These are phyloP conservation scores for Microcaecilia unicolor DNA, from an alignment of 2,797 vertebrate species.

Conservation along the genomic window DNA sequence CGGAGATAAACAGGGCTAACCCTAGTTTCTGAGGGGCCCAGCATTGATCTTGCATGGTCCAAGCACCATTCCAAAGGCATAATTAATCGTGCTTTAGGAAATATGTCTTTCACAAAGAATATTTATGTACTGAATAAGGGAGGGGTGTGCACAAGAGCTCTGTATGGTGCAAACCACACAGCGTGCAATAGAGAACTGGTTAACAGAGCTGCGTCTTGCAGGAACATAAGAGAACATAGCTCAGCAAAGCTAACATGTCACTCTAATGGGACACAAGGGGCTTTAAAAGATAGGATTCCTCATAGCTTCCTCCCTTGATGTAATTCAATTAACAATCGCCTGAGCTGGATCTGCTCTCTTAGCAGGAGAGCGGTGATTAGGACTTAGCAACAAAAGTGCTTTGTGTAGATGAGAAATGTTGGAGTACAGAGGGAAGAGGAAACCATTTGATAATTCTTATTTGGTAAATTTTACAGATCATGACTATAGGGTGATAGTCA, in stretches of 20 bases:
- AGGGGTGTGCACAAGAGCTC: neutral
- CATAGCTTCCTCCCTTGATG: constrained; percentile 34
- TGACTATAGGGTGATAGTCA: too few species aligned
- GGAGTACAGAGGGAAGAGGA: too few species aligned
- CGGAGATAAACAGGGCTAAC: too few species aligned
- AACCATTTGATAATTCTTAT: too few species aligned
- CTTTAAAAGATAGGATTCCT: constrained; percentile 40
- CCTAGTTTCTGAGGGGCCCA: neutral
- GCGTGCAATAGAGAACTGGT: constrained; percentile 29
- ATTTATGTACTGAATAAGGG: neutral
- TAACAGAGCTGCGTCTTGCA: constrained; percentile 23
- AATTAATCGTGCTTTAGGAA: neutral
- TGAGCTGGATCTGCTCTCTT: too few species aligned
- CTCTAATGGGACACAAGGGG: constrained; percentile 37
- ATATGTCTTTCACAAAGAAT: neutral
- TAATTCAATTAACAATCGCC: constrained; percentile 49
- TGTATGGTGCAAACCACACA: constrained; percentile 5
- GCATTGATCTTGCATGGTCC: neutral
- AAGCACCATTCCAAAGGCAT: too few species aligned
- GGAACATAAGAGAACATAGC: constrained; percentile 34
- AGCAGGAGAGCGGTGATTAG: neutral
- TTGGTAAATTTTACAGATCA: too few species aligned
- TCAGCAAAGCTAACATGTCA: constrained; percentile 26
- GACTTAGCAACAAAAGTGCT: neutral
- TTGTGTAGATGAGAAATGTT: neutral